A percentile compares a stretch with the other conserved stretches of the same genome.
phyloP scores from a whole-genome alignment of 2,888 invertebrate genomes.

The Isoperla grammatica region DNA sequence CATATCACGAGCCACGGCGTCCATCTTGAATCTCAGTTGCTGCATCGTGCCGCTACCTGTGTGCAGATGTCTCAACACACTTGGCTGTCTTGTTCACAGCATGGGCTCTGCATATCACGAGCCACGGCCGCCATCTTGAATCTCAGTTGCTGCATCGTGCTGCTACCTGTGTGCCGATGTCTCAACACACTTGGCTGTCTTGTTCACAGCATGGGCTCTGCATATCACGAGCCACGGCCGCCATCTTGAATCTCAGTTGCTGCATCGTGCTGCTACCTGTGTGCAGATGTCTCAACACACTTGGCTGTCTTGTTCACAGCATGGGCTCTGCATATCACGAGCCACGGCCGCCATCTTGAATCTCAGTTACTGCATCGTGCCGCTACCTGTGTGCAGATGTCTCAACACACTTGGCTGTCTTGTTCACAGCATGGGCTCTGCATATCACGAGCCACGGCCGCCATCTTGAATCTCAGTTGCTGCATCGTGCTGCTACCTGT shows the following conservation, averaged over 20 bases:
- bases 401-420: constrained; percentile 44
- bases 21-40: constrained; percentile 39
- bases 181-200: constrained; percentile 44
- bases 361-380: constrained; percentile 38
- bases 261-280: constrained; percentile 46
- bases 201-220: constrained; percentile 48
- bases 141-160: constrained; percentile 38
- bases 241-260: constrained; percentile 39
- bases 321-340: constrained; percentile 51
- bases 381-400: constrained; percentile 52
- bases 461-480: constrained; percentile 39
- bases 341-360: constrained; percentile 47
- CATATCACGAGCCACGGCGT: constrained; percentile 51
- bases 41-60: constrained; percentile 46
- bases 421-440: constrained; percentile 48
- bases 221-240: constrained; percentile 51
- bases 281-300: constrained; percentile 49
- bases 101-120: constrained; percentile 51
- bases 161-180: constrained; percentile 52
- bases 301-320: constrained; percentile 43
- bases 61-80: constrained; percentile 49
- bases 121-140: constrained; percentile 47
- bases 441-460: constrained; percentile 51
- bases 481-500: constrained; percentile 46
- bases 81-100: constrained; percentile 43